These are phyloP conservation scores for Neodontobutis hainanensis DNA, from an alignment of 2,113 vertebrate genomes.

Conservation along the genomic window DNA sequence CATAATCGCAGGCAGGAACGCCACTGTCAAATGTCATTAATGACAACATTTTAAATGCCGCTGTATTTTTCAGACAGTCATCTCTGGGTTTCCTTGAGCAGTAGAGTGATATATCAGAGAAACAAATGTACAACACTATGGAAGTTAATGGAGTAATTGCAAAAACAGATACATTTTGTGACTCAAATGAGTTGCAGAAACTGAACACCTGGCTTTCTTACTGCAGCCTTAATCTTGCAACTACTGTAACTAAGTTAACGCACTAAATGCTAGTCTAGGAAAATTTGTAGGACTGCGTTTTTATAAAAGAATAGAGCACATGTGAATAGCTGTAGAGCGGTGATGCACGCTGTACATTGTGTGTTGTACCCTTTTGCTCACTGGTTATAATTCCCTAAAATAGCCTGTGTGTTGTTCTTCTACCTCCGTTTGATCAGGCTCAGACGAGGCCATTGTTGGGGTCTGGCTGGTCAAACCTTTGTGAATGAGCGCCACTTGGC, in stretches of 20 bases:
- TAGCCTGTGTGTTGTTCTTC: conserved; percentile 36
- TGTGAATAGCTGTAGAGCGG: conserved; percentile 7
- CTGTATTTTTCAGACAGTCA: background rate
- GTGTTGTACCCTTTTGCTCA: background rate
- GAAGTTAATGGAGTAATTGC: conserved; percentile 19
- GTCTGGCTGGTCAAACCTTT: conserved; percentile 34
- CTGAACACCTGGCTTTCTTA: background rate
- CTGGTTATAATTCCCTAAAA: conserved; percentile 42
- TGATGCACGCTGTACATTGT: background rate
- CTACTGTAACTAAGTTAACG: no score
- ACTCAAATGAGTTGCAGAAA: conserved; percentile 16
- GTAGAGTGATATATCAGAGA: background rate
- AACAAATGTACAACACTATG: conserved; percentile 5
- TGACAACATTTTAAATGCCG: conserved; percentile 10
- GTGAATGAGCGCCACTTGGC: conserved; percentile 39
- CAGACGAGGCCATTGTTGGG: conserved; percentile 56
- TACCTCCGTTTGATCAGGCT: conserved; percentile 55
- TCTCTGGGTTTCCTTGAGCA: background rate
- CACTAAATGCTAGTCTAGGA: background rate
- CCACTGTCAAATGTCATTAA: conserved; percentile 13
- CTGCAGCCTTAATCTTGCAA: no score
- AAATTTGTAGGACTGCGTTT: conserved; percentile 11
- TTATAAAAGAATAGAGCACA: conserved; percentile 16
- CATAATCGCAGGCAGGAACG: conserved; percentile 11
- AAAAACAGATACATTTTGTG: conserved; percentile 7